These are phyloP conservation scores for Xestia sexstrigata DNA, from an alignment of 2,888 invertebrate genomes.

Conservation along the genomic window DNA sequence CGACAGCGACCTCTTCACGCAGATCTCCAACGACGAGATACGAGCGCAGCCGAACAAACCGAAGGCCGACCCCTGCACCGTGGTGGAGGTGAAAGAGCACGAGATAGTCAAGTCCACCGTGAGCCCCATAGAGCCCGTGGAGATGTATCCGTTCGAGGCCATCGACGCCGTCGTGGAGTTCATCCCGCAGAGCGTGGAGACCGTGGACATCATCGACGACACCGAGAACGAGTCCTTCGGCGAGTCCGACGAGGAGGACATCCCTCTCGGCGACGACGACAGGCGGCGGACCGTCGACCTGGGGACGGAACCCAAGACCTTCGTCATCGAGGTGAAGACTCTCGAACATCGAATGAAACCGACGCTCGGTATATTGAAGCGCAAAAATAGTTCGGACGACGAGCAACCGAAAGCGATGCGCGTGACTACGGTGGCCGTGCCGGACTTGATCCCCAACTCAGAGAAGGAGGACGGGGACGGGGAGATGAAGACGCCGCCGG, in stretches of 20 bases:
- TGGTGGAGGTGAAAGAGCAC: conserved; percentile 93
- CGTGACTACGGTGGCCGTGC: conserved; percentile 69
- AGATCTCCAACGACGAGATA: conserved; percentile 91
- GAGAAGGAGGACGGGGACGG: conserved; percentile 64
- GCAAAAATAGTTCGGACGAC: conserved; percentile 70
- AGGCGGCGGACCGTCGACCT: conserved; percentile 72
- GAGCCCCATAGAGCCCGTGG: conserved; percentile 78
- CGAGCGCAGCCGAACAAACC: conserved; percentile 64
- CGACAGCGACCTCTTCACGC: conserved; percentile 93
- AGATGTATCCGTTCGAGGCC: conserved; percentile 88
- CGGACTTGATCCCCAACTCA: conserved; percentile 74
- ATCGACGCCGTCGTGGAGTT: conserved; percentile 89
- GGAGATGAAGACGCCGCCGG: conserved; percentile 64
- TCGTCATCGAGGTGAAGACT: conserved; percentile 83
- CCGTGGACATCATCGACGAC: conserved; percentile 90
- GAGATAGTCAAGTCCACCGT: conserved; percentile 93
- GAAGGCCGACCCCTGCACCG: conserved; percentile 83
- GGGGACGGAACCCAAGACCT: conserved; percentile 82
- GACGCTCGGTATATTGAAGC: conserved; percentile 81
- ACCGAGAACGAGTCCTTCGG: conserved; percentile 82
- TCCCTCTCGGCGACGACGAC: conserved; percentile 39
- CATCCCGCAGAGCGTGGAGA: conserved; percentile 89
- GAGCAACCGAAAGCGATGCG: conserved; percentile 70
- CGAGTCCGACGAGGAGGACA: conserved; percentile 73
- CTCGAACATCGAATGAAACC: conserved; percentile 84